Conservation (phyloP, 2,113 vertebrate genomes). For the Felis chaus region DNA sequence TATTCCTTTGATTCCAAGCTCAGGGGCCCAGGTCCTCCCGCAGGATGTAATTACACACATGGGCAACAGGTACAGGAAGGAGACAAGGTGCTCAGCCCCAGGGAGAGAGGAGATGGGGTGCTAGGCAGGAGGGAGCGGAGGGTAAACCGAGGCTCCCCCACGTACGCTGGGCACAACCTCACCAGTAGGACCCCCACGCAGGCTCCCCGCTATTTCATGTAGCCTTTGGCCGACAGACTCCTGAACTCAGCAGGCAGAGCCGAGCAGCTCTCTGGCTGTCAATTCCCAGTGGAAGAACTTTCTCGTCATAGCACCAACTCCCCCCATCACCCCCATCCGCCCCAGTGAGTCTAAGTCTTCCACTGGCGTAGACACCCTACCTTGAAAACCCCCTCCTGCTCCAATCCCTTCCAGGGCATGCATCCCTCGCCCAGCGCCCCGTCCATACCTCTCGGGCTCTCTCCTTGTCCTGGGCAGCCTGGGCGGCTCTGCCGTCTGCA, state of each 20-base stretch:
- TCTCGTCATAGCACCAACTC: neutral
- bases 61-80: neutral
- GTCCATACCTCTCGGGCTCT: conserved; percentile 27
- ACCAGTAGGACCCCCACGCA: neutral
- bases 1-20: neutral
- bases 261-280: neutral
- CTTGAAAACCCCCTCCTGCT: neutral
- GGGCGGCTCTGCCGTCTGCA: neutral
- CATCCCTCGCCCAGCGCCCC: neutral
- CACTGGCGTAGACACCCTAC: neutral
- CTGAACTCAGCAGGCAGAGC: neutral
- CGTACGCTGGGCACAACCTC: neutral
- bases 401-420: neutral
- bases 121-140: neutral
- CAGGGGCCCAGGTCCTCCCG: neutral
- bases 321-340: neutral
- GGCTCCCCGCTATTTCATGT: neutral
- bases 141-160: neutral
- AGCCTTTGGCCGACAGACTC: neutral
- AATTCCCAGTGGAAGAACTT: neutral
- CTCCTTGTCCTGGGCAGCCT: neutral
- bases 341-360: neutral
- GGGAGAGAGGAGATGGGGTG: neutral
- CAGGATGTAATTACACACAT: neutral
- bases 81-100: neutral